Evolutionary conservation across 2,797 vertebrate genomes (phyloP).

Genomic region (Anabas testudineus): DNA sequence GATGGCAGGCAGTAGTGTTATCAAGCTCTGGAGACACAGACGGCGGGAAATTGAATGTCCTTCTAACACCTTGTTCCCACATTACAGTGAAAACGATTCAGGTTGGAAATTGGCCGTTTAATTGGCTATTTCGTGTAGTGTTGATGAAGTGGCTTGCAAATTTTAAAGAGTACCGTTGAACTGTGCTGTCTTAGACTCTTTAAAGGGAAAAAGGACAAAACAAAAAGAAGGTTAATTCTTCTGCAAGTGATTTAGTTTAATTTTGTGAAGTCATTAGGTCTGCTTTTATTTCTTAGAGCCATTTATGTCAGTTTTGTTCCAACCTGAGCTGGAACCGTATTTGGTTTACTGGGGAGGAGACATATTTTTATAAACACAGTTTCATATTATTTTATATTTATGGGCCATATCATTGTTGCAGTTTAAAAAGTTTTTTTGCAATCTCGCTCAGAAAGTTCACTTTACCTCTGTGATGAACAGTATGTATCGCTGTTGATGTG

Average conservation of each 20-base stretch:
- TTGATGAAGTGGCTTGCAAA: conserved; percentile 2
- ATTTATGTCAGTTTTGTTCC: background rate
- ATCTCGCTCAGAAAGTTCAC: background rate
- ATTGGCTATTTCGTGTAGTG: conserved; percentile 26
- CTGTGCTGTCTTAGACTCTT: conserved; percentile 8
- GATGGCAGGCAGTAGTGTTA: too few relatives aligned
- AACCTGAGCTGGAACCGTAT: background rate
- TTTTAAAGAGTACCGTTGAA: conserved; percentile 23
- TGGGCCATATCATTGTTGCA: background rate
- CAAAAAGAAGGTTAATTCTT: conserved; percentile 8
- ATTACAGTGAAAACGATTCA: background rate
- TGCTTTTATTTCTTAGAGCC: too few relatives aligned
- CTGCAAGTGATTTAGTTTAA: background rate
- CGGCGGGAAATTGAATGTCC: too few relatives aligned
- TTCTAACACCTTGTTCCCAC: too few relatives aligned
- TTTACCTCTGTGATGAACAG: background rate
- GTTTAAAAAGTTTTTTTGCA: background rate
- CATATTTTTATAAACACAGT: background rate
- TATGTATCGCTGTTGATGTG: too few relatives aligned
- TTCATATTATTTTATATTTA: too few relatives aligned
- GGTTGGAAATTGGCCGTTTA: conserved; percentile 18
- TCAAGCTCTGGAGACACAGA: too few relatives aligned
- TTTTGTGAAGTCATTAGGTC: background rate
- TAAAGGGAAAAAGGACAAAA: conserved; percentile 1
- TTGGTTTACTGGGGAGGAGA: background rate